Conservation (phyloP, 2,113 vertebrate species). For the Xenus cinereus region DNA sequence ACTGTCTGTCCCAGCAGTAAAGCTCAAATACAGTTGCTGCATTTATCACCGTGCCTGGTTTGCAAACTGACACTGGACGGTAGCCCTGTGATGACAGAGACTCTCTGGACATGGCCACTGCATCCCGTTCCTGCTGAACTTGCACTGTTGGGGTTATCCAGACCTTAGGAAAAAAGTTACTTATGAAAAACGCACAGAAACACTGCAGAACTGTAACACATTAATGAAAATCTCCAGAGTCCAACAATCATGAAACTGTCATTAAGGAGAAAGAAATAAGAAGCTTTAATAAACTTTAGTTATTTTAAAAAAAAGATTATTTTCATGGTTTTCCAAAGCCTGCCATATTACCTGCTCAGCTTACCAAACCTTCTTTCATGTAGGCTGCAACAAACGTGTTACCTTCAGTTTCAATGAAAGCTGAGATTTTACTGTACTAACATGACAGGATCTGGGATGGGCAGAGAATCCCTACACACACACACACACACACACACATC, state of each 20-base stretch:
- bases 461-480: background rate
- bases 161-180: background rate
- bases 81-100: background rate
- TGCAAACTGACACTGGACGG: background rate
- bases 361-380: background rate
- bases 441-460: background rate
- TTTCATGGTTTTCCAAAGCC: background rate
- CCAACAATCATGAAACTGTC: background rate
- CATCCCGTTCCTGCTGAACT: background rate
- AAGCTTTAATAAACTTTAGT: background rate
- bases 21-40: background rate
- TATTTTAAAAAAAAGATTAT: background rate
- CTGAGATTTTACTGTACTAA: background rate
- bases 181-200: background rate
- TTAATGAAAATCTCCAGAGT: background rate
- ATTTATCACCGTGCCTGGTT: rapidly evolving
- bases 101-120: rapidly evolving
- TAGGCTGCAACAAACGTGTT: background rate
- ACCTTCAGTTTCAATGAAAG: background rate
- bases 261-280: background rate
- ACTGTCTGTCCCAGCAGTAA: background rate
- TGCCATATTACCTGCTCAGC: background rate
- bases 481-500: too few relatives aligned
- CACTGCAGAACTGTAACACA: background rate
- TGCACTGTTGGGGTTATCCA: rapidly evolving